These are phyloP conservation scores for Bergia puertoricense DNA, from an alignment of 92 coral and sea anemone genomes.

Conservation along the genomic window DNA sequence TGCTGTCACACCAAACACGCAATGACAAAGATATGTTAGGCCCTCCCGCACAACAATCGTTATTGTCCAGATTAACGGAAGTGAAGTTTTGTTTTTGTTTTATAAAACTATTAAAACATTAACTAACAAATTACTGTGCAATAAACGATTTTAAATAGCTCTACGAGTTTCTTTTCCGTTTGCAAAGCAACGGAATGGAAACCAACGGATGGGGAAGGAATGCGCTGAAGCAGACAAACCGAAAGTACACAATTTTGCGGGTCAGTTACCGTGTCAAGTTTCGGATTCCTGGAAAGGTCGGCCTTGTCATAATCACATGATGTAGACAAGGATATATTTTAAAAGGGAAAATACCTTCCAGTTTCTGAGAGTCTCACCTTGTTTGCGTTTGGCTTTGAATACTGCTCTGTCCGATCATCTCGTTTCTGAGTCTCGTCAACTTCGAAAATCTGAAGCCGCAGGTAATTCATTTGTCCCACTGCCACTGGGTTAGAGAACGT, in stretches of 20 bases:
- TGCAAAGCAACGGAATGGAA: neutral
- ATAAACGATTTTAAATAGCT: neutral
- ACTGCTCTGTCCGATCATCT: neutral
- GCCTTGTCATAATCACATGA: slow-evolving; percentile 18
- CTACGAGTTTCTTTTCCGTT: neutral
- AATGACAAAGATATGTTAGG: no score
- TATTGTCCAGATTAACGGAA: no score
- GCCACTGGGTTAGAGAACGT: neutral
- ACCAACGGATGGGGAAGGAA: neutral
- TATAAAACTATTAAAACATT: no score
- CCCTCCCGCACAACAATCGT: no score
- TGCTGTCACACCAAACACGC: no score
- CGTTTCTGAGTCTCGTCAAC: slow-evolving; percentile 22
- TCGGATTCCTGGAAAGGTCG: slow-evolving; percentile 13
- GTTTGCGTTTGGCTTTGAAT: neutral
- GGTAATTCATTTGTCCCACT: slow-evolving; percentile 23
- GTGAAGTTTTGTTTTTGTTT: no score
- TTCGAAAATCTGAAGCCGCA: slow-evolving; percentile 35
- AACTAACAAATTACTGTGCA: no score
- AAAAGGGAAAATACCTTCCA: neutral
- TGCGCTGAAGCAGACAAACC: neutral
- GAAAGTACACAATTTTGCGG: neutral
- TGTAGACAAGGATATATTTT: neutral
- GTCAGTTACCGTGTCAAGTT: slow-evolving; percentile 2
- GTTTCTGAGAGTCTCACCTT: slow-evolving; percentile 18